Percentiles rank a stretch among this genome's conserved stretches.
Conservation (phyloP, 2,888 invertebrate species). For the Iphiclides podalirius region DNA sequence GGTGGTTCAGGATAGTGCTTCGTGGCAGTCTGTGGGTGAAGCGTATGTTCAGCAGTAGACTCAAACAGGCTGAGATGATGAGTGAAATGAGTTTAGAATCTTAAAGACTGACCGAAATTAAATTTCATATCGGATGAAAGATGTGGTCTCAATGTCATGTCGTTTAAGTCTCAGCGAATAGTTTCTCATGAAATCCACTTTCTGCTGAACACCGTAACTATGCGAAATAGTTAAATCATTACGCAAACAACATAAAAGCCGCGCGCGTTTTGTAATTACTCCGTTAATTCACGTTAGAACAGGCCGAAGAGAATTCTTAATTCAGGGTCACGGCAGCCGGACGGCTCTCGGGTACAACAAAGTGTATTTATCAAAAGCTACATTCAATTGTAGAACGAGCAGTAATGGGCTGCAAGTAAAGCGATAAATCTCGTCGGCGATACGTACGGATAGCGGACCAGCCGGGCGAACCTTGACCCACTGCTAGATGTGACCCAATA, state of each 20-base stretch:
- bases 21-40: no score
- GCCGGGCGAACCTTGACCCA: constrained; percentile 38
- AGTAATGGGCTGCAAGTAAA: constrained; percentile 50
- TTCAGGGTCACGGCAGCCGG: constrained; percentile 43
- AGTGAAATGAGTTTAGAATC: no score
- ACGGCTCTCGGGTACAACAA: constrained; percentile 21
- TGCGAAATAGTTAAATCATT: background rate
- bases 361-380: constrained; percentile 51
- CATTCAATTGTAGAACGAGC: constrained; percentile 60
- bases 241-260: constrained; percentile 24
- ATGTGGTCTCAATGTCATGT: no score
- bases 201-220: no score
- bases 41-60: no score
- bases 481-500: constrained; percentile 34
- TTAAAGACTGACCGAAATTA: no score
- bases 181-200: no score
- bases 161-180: no score
- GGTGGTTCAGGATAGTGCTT: no score
- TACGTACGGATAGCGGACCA: constrained; percentile 38
- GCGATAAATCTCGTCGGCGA: constrained; percentile 56
- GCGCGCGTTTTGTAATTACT: constrained; percentile 14
- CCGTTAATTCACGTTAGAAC: constrained; percentile 22
- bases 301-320: constrained; percentile 36
- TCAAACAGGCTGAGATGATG: no score
- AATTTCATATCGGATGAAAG: no score